These are phyloP conservation scores for Drosophila orosa DNA, from an alignment of 1,140 invertebrate species.

Conservation along the genomic window DNA sequence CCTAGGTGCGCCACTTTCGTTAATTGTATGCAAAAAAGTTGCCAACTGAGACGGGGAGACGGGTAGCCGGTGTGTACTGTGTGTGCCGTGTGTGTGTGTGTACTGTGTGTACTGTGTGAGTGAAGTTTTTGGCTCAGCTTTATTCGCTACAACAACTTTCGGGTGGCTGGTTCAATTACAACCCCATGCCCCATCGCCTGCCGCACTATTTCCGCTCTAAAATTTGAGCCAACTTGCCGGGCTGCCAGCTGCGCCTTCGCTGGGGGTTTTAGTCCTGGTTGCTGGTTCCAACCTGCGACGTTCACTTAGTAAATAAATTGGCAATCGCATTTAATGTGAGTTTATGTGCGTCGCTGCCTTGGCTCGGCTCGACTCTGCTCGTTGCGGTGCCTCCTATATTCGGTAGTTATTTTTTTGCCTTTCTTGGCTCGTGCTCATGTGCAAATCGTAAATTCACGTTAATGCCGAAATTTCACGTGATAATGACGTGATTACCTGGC, in stretches of 20 bases:
- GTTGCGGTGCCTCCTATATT: constrained; percentile 30
- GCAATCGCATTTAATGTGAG: constrained; percentile 83
- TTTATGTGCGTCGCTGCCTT: constrained; percentile 78
- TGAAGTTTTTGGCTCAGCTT: constrained; percentile 69
- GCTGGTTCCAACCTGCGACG: constrained; percentile 45
- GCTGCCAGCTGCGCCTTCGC: constrained; percentile 65
- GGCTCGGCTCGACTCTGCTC: constrained; percentile 17
- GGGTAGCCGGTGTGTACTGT: neutral
- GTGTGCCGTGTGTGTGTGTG: constrained; percentile 1
- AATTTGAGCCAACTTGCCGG: constrained; percentile 71
- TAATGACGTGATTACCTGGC: constrained; percentile 83
- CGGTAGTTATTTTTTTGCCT: constrained; percentile 34
- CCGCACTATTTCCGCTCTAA: constrained; percentile 80
- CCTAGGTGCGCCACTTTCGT: constrained; percentile 78
- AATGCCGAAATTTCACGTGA: constrained; percentile 83
- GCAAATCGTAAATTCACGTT: constrained; percentile 82
- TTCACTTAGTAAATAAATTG: constrained; percentile 83
- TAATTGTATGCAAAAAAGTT: constrained; percentile 82
- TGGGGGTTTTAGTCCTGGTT: constrained; percentile 9
- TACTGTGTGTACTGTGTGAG: constrained; percentile 25
- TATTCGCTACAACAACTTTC: constrained; percentile 69
- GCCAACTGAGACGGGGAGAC: constrained; percentile 43
- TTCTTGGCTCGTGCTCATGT: constrained; percentile 70
- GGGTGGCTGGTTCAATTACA: constrained; percentile 72
- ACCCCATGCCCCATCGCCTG: constrained; percentile 49